Base-by-base conservation (phyloP, 2,888 invertebrate species). In the Chrysina gloriosa region DNA sequence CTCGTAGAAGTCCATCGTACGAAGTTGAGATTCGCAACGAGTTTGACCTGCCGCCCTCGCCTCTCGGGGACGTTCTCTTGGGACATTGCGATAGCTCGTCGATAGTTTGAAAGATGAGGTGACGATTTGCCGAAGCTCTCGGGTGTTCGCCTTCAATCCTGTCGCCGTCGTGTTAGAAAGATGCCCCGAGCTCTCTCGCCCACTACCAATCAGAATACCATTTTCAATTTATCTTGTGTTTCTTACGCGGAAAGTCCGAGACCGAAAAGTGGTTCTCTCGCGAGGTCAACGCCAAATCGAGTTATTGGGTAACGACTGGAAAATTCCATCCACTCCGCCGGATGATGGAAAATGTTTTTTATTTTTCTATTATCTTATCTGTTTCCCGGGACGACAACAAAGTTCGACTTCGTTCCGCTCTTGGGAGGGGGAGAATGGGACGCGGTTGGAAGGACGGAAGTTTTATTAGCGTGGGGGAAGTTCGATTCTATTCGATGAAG, bases 91-190 rank as follows among this genome's bases (percentile, higher is more conserved):
- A 71, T 71, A 70, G 70, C 64, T 69, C 69, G 72, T 74, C 72
- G 73, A 74, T 74, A 72, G 72, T 71, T 71, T 70, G 70, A 69
- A 69, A 72, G 73, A 74, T 74, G 73, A 74, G 73, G 72, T 71
- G 73, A 69, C 72, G 73, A 73, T 73, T 73, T 73, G 72, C 67
- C 67, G 58, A 64, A 63, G 67, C 72, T 69, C 72, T 25, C 19
- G 69, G 69, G 71, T 45, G 45, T 45, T 69, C 64, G 42, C 48
- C 52, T 65, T 65, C 64, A 52, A 52, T 65, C 64, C 50, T 34
- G 50, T 52, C 39, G 63, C 14, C 34, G 48, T 63, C 47, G 48
- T 19, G 27, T 31, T 31, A 6, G 64, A 9, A 6, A 25, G 36
- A 9, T 23, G 19, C 11, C 34, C 14, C 21, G 7, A 3, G 19